Evolutionary conservation across 2,113 vertebrate species (phyloP).

Genomic region (Hypanus sabinus): DNA sequence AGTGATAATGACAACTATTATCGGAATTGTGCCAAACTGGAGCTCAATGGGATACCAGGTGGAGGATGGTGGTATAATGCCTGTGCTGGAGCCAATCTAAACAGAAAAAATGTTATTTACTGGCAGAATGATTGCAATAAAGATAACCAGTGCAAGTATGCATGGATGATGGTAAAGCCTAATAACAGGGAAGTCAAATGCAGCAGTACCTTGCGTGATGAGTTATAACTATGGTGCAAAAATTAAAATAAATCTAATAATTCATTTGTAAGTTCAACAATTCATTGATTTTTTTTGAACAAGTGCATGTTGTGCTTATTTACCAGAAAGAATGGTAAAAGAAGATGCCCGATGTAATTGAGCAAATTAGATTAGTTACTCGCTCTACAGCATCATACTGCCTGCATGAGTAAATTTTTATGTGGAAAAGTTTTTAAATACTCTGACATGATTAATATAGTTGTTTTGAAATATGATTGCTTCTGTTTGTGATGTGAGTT

Average conservation of each 20-base stretch:
- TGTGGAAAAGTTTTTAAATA: neutral
- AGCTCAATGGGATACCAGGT: slow-evolving; percentile 62
- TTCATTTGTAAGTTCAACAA: neutral
- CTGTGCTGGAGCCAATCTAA: slow-evolving; percentile 70
- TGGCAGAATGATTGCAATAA: slow-evolving; percentile 76
- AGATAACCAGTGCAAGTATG: slow-evolving; percentile 64
- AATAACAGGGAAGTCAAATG: slow-evolving; percentile 45
- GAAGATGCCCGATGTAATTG: neutral
- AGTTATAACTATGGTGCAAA: slow-evolving; percentile 52
- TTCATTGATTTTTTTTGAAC: neutral
- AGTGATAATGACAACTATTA: slow-evolving; percentile 75
- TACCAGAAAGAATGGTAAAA: neutral
- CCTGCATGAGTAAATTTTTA: neutral
- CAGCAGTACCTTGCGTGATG: slow-evolving; percentile 58
- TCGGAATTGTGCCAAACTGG: slow-evolving; percentile 69
- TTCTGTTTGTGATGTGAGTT: neutral
- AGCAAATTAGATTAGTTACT: neutral
- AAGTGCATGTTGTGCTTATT: neutral
- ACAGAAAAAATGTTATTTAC: slow-evolving; percentile 70
- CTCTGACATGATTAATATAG: neutral
- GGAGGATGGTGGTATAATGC: slow-evolving; percentile 76
- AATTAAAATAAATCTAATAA: neutral
- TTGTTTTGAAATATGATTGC: neutral
- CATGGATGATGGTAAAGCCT: slow-evolving; percentile 74
- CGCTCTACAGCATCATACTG: neutral